These are phyloP conservation scores for Colinus virginianus DNA, from an alignment of 2,113 vertebrate species.

Conservation along the genomic window DNA sequence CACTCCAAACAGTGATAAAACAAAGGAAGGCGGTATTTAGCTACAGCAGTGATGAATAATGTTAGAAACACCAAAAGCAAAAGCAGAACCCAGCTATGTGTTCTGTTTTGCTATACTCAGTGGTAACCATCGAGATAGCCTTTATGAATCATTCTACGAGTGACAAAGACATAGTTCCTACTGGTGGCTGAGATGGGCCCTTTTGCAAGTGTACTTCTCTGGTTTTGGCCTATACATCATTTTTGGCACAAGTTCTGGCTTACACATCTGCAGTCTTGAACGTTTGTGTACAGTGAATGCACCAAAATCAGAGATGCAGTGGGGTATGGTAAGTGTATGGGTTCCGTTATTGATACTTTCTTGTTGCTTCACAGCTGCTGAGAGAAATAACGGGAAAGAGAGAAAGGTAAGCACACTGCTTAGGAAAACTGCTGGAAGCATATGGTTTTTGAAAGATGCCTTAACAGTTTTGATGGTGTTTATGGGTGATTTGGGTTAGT, in stretches of 20 bases:
- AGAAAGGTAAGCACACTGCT: not conserved
- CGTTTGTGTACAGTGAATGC: rapidly evolving
- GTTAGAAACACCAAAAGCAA: conserved; percentile 7
- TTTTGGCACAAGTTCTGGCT: not conserved
- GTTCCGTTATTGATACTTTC: not conserved
- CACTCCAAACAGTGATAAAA: not conserved
- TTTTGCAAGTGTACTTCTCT: not conserved
- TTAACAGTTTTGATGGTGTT: not conserved
- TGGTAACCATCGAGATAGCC: not conserved
- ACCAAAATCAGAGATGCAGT: not conserved
- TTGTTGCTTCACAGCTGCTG: not conserved
- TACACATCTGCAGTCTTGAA: not conserved
- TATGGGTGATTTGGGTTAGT: not conserved
- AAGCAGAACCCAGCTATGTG: not conserved
- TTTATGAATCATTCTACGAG: not conserved
- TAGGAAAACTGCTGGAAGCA: not conserved
- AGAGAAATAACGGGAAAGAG: not conserved
- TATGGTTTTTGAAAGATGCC: not conserved
- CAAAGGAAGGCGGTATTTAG: conserved; percentile 25
- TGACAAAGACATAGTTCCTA: not conserved
- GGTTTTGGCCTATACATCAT: not conserved
- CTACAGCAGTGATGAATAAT: not conserved
- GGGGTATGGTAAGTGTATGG: not conserved
- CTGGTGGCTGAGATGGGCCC: not conserved
- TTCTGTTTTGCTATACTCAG: not conserved